These are phyloP conservation scores for Pristionchus entomophagus DNA, from an alignment of 2,888 invertebrate species.

Conservation along the genomic window DNA sequence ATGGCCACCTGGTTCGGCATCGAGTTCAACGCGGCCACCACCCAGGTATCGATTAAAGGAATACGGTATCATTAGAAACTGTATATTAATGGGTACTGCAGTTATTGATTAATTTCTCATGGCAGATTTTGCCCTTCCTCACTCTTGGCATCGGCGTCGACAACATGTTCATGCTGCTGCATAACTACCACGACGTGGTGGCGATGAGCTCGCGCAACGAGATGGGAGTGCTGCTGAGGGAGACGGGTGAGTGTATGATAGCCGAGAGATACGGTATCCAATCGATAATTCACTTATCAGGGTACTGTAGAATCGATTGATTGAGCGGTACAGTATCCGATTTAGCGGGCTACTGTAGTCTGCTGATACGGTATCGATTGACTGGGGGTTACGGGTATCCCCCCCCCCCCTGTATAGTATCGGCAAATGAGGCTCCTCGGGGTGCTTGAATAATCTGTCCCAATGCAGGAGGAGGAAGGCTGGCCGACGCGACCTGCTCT, in stretches of 20 bases:
- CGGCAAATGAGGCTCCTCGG: too few relatives aligned
- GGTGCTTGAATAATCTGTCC: too few relatives aligned
- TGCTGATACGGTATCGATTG: conserved; percentile 84
- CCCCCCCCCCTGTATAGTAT: too few relatives aligned
- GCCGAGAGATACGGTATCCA: too few relatives aligned
- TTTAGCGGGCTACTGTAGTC: too few relatives aligned
- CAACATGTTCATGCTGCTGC: conserved; percentile 92
- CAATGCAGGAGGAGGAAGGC: conserved; percentile 57
- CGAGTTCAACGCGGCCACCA: conserved; percentile 87
- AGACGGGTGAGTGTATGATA: conserved; percentile 87
- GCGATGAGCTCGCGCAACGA: conserved; percentile 74
- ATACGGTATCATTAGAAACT: too few relatives aligned
- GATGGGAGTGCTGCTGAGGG: conserved; percentile 89
- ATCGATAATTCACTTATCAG: too few relatives aligned
- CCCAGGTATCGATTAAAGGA: conserved; percentile 81
- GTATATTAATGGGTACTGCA: too few relatives aligned
- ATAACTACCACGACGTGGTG: conserved; percentile 82
- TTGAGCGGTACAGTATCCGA: too few relatives aligned
- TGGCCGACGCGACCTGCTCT: conserved; percentile 85
- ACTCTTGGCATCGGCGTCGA: conserved; percentile 91
- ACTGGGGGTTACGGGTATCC: too few relatives aligned
- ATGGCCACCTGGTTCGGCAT: conserved; percentile 80
- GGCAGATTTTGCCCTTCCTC: conserved; percentile 93
- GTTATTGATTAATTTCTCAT: neutral
- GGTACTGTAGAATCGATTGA: too few relatives aligned